Percentiles rank a stretch among this genome's conserved stretches.
phyloP scores from a whole-genome alignment of 2,888 invertebrate species.

The Leucophenga maculata region DNA sequence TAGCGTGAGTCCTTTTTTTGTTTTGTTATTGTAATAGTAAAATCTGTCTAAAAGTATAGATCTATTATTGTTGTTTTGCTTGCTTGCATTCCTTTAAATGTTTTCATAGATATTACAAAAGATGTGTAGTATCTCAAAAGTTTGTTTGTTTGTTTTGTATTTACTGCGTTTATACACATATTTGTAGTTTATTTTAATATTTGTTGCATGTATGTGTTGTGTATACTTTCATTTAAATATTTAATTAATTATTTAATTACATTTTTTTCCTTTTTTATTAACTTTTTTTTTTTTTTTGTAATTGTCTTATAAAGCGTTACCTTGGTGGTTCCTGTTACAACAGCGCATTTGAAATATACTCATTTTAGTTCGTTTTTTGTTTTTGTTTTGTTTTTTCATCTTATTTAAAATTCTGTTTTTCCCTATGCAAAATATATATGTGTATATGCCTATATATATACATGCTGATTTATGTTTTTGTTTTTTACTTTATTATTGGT shows the following conservation, averaged over 20 bases:
- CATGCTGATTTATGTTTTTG: constrained; percentile 23
- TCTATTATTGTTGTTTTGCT: not conserved
- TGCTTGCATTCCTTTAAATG: not conserved
- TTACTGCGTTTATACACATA: constrained; percentile 3
- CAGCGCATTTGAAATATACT: constrained; percentile 14
- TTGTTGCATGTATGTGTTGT: constrained; percentile 33
- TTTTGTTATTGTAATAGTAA: constrained; percentile 33
- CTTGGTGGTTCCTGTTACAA: constrained; percentile 27
- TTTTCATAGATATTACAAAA: not conserved
- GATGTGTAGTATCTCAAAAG: not conserved
- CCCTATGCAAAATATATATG: constrained; percentile 29
- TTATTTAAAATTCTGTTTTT: constrained; percentile 29
- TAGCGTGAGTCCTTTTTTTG: not conserved
- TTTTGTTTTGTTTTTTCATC: not conserved
- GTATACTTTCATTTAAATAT: constrained; percentile 41
- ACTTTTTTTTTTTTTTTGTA: constrained; percentile 4
- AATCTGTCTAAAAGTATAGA: constrained; percentile 23
- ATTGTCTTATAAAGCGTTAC: constrained; percentile 20
- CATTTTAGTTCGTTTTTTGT: not conserved
- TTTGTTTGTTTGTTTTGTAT: constrained; percentile 2
- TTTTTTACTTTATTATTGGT: constrained; percentile 26
- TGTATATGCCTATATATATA: constrained; percentile 24
- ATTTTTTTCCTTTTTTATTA: not conserved
- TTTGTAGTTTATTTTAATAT: constrained; percentile 29
- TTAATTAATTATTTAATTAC: constrained; percentile 29